Percentiles rank a stretch among this genome's conserved stretches.
phyloP scores from a whole-genome alignment of 2,797 vertebrate genomes.

The Silurus lanzhouensis region DNA sequence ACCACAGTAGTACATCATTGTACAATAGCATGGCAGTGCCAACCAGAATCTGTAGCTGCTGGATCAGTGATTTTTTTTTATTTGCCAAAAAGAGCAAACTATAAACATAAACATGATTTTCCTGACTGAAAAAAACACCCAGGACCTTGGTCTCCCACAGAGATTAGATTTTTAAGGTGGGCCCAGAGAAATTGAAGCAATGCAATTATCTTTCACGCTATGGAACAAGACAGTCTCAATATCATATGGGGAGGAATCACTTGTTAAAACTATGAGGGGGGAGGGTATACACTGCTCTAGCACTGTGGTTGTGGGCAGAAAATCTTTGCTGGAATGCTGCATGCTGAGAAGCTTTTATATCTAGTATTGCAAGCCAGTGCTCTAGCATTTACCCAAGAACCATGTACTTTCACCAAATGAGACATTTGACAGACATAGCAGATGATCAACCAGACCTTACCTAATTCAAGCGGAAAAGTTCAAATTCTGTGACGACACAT shows the following conservation, averaged over 20 bases:
- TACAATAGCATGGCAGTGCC: conserved; percentile 15
- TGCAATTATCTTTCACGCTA: conserved; percentile 30
- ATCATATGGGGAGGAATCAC: conserved; percentile 17
- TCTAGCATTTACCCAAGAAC: neutral
- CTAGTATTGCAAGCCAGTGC: neutral
- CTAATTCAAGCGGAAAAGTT: neutral
- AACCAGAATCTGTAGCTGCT: conserved; percentile 16
- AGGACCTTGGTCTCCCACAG: neutral
- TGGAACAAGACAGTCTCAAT: conserved; percentile 21
- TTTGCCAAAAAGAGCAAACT: conserved; percentile 14
- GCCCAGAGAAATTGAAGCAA: conserved; percentile 15
- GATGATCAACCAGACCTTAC: neutral
- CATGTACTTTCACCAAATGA: neutral
- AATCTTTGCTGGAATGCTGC: neutral
- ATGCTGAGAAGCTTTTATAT: neutral
- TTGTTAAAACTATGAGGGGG: conserved; percentile 18
- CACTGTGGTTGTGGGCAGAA: conserved; percentile 10
- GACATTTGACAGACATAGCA: conserved; percentile 3
- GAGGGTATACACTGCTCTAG: neutral
- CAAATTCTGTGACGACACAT: neutral
- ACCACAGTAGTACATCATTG: neutral
- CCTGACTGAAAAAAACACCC: neutral
- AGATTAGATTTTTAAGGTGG: conserved; percentile 19
- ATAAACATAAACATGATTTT: conserved; percentile 22
- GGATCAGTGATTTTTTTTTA: neutral